Base-by-base conservation (phyloP, 2,888 invertebrate species). In the Netelia inedita region DNA sequence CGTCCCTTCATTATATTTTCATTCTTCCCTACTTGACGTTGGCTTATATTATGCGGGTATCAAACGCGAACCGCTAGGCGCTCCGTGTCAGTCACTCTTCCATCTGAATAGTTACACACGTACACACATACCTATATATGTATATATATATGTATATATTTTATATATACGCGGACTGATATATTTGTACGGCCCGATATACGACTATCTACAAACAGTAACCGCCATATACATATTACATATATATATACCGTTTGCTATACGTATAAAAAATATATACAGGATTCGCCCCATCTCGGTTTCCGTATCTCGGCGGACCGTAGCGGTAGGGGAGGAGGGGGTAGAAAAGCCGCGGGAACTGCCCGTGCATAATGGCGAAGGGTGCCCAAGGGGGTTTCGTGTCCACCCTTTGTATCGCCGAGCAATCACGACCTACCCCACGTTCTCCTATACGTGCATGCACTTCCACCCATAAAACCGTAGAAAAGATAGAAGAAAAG, bases 371-470 rank as follows among this genome's bases (percentile, higher is more conserved):
- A 89, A 90, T 90, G 87, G 89, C 88, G 89, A 89, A 88, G 90
- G 88, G 89, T 88, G 91, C 92, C 92, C 90, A 91, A 86, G 92
- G 90, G 92, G 91, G 88, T 90, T 87, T 83, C 83, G 85, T 91
- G 93, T 93, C 93, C 93, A 93, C 91, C 93, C 93, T 93, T 93
- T 93, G 93, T 93, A 93, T 93, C 91, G 91, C 88, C 90, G 90
- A 92, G 93, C 93, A 93, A 93, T 93, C 93, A 93, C 92, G 93
- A 93, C 93, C 93, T 93, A 93, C 93, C 93, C 93, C 91, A 93
- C 92, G 89, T 88, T 87, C 82, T 86, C 88, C 82, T 66, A 74
- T 71, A 69, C 21, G 53, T 63, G 21, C 23, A 61, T 16, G 14
- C 28, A 66, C 16, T 55, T 41, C 1, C 16, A 23, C 14, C 11